Evolutionary conservation across 2,888 invertebrate genomes (phyloP).

Genomic region (Sicus ferrugineus): DNA sequence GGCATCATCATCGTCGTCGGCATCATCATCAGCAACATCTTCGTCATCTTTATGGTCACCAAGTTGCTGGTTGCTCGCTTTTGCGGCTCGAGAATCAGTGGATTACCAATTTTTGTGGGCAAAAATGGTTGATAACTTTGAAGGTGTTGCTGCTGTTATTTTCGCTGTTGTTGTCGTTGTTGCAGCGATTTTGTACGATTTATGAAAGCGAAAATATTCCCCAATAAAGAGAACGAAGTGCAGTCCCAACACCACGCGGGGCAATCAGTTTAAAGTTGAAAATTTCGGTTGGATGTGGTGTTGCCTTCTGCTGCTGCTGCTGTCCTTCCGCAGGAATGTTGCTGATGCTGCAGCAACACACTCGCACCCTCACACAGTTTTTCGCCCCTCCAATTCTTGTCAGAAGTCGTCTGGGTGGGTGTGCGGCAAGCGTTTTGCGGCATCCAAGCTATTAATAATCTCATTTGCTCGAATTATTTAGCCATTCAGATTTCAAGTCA

Average conservation of each 20-base stretch:
- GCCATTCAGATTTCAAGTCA: slow-evolving; percentile 24
- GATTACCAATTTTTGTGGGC: slow-evolving; percentile 12
- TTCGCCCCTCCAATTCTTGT: too few species aligned
- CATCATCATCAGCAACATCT: too few species aligned
- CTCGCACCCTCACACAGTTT: background rate
- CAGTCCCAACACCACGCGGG: background rate
- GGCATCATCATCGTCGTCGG: background rate
- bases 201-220: slow-evolving; percentile 1
- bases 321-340: background rate
- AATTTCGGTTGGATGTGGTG: background rate
- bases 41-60: too few species aligned
- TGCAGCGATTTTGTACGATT: background rate
- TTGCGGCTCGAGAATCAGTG: slow-evolving; percentile 1
- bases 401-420: background rate
- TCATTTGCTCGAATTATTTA: slow-evolving; percentile 25
- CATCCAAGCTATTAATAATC: slow-evolving; percentile 28
- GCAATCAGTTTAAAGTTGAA: background rate
- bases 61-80: too few species aligned
- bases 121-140: background rate
- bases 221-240: background rate
- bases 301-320: slow-evolving; percentile 3
- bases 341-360: background rate
- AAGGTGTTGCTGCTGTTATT: background rate
- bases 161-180: slow-evolving; percentile 13
- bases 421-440: background rate